These are phyloP conservation scores for Apis cerana DNA, from an alignment of 1,140 invertebrate genomes.

Conservation along the genomic window DNA sequence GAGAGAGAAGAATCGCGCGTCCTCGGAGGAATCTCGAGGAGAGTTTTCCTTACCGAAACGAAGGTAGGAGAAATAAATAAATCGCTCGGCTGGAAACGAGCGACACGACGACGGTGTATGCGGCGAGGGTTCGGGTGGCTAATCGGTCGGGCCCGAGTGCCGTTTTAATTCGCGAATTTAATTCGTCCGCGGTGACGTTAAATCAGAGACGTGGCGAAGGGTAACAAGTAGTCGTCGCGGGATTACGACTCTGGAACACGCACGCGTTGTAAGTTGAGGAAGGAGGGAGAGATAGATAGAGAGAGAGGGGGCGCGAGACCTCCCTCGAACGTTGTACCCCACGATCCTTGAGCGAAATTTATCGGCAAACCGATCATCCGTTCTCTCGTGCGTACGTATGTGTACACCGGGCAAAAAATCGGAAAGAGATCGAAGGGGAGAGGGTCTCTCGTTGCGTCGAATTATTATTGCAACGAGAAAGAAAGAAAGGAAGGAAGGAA, in stretches of 20 bases:
- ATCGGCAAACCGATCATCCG: slow-evolving; percentile 5
- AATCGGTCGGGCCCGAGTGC: slow-evolving; percentile 36
- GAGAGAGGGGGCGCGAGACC: slow-evolving; percentile 36
- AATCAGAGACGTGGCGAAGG: slow-evolving; percentile 77
- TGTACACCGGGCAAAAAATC: background rate
- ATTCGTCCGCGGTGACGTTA: slow-evolving; percentile 75
- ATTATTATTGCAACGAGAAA: background rate
- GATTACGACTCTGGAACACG: slow-evolving; percentile 78
- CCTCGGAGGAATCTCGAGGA: slow-evolving; percentile 2
- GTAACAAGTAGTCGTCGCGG: slow-evolving; percentile 77
- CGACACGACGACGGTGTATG: background rate
- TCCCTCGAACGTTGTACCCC: slow-evolving; percentile 66
- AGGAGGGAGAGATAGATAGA: slow-evolving; percentile 21
- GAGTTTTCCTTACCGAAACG: slow-evolving; percentile 15
- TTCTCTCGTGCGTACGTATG: background rate
- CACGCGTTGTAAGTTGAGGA: slow-evolving; percentile 74
- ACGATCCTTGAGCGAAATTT: slow-evolving; percentile 54
- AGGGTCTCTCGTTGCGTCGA: background rate
- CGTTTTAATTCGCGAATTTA: slow-evolving; percentile 68
- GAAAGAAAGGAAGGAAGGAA: too few relatives aligned
- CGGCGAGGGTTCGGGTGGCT: slow-evolving; percentile 19
- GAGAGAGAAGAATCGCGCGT: background rate
- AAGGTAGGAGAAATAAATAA: background rate
- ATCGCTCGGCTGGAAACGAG: slow-evolving; percentile 8
- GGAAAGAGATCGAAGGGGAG: background rate